Conservation (phyloP, 2,113 vertebrate genomes). For the Hippocampus abdominalis region DNA sequence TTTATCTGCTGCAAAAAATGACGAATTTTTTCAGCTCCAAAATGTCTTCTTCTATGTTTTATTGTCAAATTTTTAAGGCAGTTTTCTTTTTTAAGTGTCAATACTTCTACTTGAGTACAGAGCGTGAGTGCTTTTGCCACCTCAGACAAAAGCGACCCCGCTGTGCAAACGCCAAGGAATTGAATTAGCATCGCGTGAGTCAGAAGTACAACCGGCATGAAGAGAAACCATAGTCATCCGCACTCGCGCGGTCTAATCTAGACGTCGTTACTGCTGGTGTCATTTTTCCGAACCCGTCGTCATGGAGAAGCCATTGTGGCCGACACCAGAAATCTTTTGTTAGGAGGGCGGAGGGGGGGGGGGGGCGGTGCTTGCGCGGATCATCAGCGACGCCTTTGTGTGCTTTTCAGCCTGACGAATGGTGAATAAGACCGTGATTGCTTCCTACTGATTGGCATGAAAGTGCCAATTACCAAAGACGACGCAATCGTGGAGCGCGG, state of each 20-base stretch:
- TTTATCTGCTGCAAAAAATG: no score
- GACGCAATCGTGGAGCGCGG: not conserved
- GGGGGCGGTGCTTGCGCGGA: no score
- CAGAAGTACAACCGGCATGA: not conserved
- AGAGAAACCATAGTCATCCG: not conserved
- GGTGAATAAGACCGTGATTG: not conserved
- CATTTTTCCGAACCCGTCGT: slow-evolving; percentile 5
- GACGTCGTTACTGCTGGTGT: slow-evolving; percentile 5
- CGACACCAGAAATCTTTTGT: slow-evolving; percentile 16
- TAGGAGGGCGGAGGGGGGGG: not conserved
- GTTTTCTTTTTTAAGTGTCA: no score
- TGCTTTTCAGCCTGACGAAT: slow-evolving; percentile 1
- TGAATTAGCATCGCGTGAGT: not conserved
- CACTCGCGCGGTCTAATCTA: slow-evolving; percentile 1
- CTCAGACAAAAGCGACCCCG: not conserved
- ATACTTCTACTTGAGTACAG: no score
- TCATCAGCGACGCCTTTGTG: not conserved
- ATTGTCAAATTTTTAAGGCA: no score
- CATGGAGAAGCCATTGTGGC: slow-evolving; percentile 11
- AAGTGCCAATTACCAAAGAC: not conserved
- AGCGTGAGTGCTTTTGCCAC: no score
- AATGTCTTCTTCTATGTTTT: no score
- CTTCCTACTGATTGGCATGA: not conserved
- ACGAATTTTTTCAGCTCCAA: no score
- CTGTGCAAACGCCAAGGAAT: not conserved